A percentile compares a stretch with the other conserved stretches of the same genome.
phyloP scores from a whole-genome alignment of 2,113 vertebrate genomes.

The Salvelinus namaycush region DNA sequence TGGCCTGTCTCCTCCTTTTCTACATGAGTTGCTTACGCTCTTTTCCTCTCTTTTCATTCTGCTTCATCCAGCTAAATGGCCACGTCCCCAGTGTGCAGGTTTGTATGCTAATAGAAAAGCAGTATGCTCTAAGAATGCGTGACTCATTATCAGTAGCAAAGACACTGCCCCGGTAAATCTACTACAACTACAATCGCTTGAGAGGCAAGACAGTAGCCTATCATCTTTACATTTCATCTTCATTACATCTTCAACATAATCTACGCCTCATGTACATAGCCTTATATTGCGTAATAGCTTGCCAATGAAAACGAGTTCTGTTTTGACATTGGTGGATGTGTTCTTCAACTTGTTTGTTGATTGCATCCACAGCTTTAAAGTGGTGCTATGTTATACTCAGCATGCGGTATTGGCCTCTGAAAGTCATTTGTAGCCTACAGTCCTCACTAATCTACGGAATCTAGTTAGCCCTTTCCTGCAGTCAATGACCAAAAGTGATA shows the following conservation, averaged over 20 bases:
- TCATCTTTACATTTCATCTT: too few species aligned
- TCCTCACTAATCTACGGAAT: too few species aligned
- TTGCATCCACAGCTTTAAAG: background rate
- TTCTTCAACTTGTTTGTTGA: background rate
- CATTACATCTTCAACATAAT: background rate
- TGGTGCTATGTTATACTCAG: background rate
- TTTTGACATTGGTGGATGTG: background rate
- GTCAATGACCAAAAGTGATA: too few species aligned
- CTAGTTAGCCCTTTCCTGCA: background rate
- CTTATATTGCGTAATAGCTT: background rate
- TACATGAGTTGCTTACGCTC: background rate
- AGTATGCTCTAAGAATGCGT: too few species aligned
- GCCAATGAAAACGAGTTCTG: background rate
- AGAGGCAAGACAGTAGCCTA: too few species aligned
- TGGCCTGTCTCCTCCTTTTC: background rate
- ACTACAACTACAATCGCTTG: too few species aligned
- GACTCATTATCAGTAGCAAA: background rate
- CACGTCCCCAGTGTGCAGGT: background rate
- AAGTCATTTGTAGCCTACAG: too few species aligned
- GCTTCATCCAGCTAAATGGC: background rate
- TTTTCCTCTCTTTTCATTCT: background rate
- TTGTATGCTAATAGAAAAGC: too few species aligned
- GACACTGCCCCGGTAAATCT: background rate
- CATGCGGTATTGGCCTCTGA: too few species aligned
- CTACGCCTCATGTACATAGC: background rate